These are phyloP conservation scores for Rousettus madagascariensis DNA, from an alignment of 2,797 vertebrate genomes.

Conservation along the genomic window DNA sequence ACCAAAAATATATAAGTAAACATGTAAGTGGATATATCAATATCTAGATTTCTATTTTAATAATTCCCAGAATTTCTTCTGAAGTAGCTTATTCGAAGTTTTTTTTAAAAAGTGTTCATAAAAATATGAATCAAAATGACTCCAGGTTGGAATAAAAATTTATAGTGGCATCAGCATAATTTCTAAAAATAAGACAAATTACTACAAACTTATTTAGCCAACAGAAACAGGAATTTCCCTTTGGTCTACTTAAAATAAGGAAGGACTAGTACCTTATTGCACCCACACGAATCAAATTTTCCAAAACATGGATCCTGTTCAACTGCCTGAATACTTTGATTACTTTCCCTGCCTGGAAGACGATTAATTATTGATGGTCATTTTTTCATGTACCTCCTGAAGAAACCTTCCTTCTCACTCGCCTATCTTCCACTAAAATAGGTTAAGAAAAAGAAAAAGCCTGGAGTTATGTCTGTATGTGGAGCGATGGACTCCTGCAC, in stretches of 20 bases:
- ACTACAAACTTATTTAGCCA: slow-evolving; percentile 39
- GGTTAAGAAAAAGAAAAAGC: not conserved
- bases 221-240: slow-evolving; percentile 12
- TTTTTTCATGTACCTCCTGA: slow-evolving; percentile 3
- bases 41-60: slow-evolving; percentile 6
- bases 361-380: slow-evolving; percentile 55
- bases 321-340: not conserved
- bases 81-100: not conserved
- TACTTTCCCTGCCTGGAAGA: not conserved
- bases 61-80: not conserved
- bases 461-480: not conserved
- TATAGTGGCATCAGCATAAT: not conserved
- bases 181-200: slow-evolving; percentile 19
- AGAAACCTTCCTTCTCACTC: slow-evolving; percentile 5
- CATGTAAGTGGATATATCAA: not conserved
- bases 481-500: not conserved
- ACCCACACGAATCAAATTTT: not conserved
- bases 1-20: not conserved
- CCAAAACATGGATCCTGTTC: slow-evolving; percentile 19
- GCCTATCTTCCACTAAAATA: not conserved
- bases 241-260: not conserved
- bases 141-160: not conserved
- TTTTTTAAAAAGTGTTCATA: slow-evolving; percentile 9
- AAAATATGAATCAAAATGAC: slow-evolving; percentile 8
- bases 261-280: not conserved